Conservation (phyloP, 2,888 invertebrate species). For the Himalopsyche kuldschensis region DNA sequence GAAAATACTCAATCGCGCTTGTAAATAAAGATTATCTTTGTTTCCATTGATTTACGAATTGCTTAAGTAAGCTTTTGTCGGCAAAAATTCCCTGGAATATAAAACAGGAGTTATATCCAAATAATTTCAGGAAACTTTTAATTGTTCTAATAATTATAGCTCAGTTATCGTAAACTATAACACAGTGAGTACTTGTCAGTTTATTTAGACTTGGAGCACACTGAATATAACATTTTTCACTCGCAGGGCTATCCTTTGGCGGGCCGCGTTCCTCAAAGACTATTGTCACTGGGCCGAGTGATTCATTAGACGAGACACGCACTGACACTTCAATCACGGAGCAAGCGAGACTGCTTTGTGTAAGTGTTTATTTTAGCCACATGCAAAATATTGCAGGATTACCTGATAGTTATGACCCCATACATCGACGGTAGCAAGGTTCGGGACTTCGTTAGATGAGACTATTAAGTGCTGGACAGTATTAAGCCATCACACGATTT, state of each 20-base stretch:
- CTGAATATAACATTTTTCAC: not conserved
- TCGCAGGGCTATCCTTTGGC: not conserved
- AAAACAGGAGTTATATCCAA: too few relatives aligned
- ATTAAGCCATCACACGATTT: too few relatives aligned
- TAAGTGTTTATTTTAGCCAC: not conserved
- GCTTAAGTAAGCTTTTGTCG: too few relatives aligned
- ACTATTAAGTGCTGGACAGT: too few relatives aligned
- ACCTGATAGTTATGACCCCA: not conserved
- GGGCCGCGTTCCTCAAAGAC: not conserved
- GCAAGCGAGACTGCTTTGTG: not conserved
- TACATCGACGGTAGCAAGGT: not conserved
- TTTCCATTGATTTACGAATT: too few relatives aligned
- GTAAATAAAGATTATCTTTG: too few relatives aligned
- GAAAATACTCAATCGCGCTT: too few relatives aligned
- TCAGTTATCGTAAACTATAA: too few relatives aligned
- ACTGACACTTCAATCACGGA: not conserved
- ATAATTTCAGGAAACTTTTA: too few relatives aligned
- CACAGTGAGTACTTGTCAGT: not conserved
- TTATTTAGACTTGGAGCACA: not conserved
- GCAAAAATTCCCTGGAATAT: too few relatives aligned
- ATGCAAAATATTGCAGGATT: not conserved
- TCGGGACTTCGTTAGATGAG: too few relatives aligned
- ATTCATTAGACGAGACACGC: not conserved
- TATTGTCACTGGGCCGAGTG: not conserved
- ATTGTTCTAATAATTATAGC: too few relatives aligned